Evolutionary conservation across 92 coral and sea anemone species (phyloP).

Genomic region (Epizoanthus fatuus): DNA sequence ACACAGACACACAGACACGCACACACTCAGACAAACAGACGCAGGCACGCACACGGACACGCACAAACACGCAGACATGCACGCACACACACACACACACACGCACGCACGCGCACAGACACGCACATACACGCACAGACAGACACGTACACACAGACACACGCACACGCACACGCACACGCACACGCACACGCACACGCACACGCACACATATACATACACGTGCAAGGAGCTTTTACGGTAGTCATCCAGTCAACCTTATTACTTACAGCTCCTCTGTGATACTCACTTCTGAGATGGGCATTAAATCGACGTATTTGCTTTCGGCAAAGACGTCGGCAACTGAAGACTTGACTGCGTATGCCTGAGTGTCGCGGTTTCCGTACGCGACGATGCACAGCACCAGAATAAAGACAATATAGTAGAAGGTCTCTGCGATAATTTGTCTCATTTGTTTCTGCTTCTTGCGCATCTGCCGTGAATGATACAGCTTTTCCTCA

Average conservation of each 20-base stretch:
- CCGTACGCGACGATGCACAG: constrained; percentile 85
- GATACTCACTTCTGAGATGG: constrained; percentile 42
- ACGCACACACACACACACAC: too few relatives aligned
- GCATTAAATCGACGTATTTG: constrained; percentile 51
- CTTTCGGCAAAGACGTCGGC: constrained; percentile 46
- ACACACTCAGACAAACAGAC: too few relatives aligned
- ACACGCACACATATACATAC: too few relatives aligned
- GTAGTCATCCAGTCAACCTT: not conserved
- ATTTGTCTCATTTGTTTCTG: constrained; percentile 88
- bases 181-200: too few relatives aligned
- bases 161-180: not conserved
- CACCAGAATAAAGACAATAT: constrained; percentile 71
- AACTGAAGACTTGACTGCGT: constrained; percentile 40
- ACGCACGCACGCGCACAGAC: too few relatives aligned
- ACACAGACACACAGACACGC: too few relatives aligned
- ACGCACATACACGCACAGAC: too few relatives aligned
- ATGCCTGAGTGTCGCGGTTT: constrained; percentile 71
- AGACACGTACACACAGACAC: not conserved
- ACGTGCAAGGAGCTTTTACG: too few relatives aligned
- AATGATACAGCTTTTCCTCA: constrained; percentile 73
- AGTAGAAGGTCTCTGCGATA: constrained; percentile 73
- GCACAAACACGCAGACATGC: too few relatives aligned
- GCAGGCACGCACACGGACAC: too few relatives aligned
- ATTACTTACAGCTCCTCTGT: constrained; percentile 6
- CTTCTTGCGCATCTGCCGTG: constrained; percentile 65